Evolutionary conservation across 1,140 invertebrate genomes (phyloP).

Genomic region (Sarcophaga bullata): DNA sequence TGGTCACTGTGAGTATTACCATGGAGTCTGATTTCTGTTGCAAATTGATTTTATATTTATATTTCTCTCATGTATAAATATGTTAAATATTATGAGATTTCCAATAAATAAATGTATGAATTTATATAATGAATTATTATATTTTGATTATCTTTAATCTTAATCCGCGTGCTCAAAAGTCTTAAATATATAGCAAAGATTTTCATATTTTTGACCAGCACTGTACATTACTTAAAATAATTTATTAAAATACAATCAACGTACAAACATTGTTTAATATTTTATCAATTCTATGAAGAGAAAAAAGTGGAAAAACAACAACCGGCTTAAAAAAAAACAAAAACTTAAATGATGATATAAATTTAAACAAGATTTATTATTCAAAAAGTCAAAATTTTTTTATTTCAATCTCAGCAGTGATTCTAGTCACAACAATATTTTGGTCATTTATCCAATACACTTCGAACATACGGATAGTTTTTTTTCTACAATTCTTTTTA

Average conservation of each 20-base stretch:
- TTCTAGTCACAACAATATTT: conserved; percentile 21
- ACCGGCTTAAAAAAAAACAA: conserved; percentile 28
- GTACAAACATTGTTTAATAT: conserved; percentile 22
- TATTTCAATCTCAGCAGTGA: not conserved
- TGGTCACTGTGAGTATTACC: too few relatives aligned
- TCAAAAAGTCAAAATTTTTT: conserved; percentile 8
- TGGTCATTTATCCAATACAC: not conserved
- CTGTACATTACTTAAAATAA: not conserved
- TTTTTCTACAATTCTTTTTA: too few relatives aligned
- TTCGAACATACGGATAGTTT: too few relatives aligned
- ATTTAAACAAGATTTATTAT: not conserved
- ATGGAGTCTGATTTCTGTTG: too few relatives aligned
- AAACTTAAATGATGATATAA: not conserved
- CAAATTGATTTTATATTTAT: too few relatives aligned
- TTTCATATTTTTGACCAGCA: not conserved
- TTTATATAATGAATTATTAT: too few relatives aligned
- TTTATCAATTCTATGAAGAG: not conserved
- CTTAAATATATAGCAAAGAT: too few relatives aligned
- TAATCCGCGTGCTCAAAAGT: too few relatives aligned
- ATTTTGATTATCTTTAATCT: too few relatives aligned
- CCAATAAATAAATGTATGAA: too few relatives aligned
- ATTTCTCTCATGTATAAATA: too few relatives aligned
- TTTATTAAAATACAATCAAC: conserved; percentile 30
- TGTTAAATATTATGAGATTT: too few relatives aligned
- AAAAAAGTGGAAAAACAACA: conserved; percentile 32